Percentiles rank a stretch among this genome's conserved stretches.
These are phyloP conservation scores for Trachymyrmex cornetzi DNA, from an alignment of 1,140 invertebrate species.

Conservation along the genomic window DNA sequence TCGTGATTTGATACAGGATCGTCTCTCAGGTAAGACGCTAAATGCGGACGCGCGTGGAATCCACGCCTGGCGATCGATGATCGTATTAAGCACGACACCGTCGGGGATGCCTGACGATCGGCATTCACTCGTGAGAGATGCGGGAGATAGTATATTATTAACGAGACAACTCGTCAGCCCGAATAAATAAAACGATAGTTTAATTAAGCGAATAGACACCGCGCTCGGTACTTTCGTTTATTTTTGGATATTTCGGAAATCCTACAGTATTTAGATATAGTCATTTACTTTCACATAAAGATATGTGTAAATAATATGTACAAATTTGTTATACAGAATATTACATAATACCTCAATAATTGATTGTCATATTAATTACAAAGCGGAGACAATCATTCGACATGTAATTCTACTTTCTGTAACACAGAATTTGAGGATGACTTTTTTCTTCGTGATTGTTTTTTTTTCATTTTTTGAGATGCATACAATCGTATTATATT, in stretches of 20 bases:
- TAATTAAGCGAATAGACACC: slow-evolving; percentile 51
- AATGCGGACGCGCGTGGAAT: slow-evolving; percentile 67
- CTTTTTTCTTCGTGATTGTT: neutral
- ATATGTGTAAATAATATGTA: neutral
- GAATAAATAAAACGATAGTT: slow-evolving; percentile 52
- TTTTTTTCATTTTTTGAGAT: neutral
- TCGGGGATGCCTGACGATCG: slow-evolving; percentile 70
- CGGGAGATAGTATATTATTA: slow-evolving; percentile 60
- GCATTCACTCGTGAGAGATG: slow-evolving; percentile 56
- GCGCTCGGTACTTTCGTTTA: slow-evolving; percentile 7
- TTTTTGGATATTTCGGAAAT: neutral
- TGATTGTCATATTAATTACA: neutral
- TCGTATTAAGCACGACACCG: slow-evolving; percentile 76
- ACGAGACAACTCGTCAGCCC: slow-evolving; percentile 47
- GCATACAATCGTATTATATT: neutral
- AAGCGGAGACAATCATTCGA: neutral
- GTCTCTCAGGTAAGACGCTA: slow-evolving; percentile 46
- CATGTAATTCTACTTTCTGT: neutral
- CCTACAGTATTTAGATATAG: neutral
- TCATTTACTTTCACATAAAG: neutral
- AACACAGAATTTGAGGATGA: neutral
- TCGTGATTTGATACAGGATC: slow-evolving; percentile 66
- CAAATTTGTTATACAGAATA: neutral
- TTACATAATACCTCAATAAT: neutral
- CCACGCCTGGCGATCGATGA: slow-evolving; percentile 72